phyloP scores from a whole-genome alignment of 2,888 invertebrate species.

The Smittia aterrima region DNA sequence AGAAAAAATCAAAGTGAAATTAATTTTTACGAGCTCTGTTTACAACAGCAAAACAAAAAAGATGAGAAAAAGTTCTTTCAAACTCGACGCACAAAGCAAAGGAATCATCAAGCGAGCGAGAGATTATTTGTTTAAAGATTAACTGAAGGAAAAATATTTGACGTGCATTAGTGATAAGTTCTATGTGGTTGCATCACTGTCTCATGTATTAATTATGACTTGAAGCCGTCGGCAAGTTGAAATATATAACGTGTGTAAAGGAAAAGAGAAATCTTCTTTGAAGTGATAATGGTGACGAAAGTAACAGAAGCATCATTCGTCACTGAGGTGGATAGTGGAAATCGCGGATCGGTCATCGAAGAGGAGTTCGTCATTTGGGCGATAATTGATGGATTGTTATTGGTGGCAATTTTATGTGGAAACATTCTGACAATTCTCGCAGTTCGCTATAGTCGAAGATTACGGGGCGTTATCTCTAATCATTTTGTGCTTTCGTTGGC shows the following conservation, averaged over 20 bases:
- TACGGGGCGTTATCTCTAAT: slow-evolving; percentile 71
- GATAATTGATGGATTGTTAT: slow-evolving; percentile 63
- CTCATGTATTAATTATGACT: too few species aligned
- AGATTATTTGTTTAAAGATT: slow-evolving; percentile 11
- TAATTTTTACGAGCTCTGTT: not conserved
- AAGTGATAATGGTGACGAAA: slow-evolving; percentile 26
- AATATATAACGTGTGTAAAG: too few species aligned
- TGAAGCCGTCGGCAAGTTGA: too few species aligned
- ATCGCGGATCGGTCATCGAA: slow-evolving; percentile 27
- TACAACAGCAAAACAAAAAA: not conserved
- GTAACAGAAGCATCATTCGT: not conserved
- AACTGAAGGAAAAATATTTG: not conserved
- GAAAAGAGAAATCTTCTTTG: too few species aligned
- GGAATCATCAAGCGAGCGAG: not conserved
- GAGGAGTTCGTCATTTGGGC: slow-evolving; percentile 57
- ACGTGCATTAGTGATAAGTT: not conserved
- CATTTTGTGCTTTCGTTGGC: slow-evolving; percentile 77
- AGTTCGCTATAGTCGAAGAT: slow-evolving; percentile 65
- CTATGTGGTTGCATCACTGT: too few species aligned
- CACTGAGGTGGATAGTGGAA: not conserved
- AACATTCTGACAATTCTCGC: slow-evolving; percentile 75
- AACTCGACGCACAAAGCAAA: not conserved
- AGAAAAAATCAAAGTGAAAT: not conserved
- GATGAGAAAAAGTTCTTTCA: not conserved
- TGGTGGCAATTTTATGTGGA: slow-evolving; percentile 67